phyloP scores from a whole-genome alignment of 2,113 vertebrate genomes.

The Turdus rufiventris region DNA sequence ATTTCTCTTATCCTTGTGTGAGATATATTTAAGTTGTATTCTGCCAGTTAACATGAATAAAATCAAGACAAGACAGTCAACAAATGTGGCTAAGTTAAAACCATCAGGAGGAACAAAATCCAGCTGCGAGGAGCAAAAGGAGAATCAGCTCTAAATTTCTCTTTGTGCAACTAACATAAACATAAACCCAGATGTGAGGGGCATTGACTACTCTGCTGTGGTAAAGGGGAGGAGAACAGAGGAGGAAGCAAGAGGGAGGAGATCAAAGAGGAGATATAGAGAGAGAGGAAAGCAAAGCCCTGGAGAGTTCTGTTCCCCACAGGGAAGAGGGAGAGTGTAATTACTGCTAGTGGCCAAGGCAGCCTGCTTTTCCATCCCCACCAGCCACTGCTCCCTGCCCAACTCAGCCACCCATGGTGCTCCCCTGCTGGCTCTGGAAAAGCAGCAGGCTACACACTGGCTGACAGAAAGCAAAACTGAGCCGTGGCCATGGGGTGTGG shows the following conservation, averaged over 20 bases:
- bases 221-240: neutral
- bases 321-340: neutral
- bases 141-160: neutral
- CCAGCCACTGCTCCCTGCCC: neutral
- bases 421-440: neutral
- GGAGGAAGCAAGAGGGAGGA: neutral
- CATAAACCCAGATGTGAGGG: neutral
- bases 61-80: neutral
- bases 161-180: neutral
- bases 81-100: neutral
- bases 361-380: neutral
- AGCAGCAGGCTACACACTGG: neutral
- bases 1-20: neutral
- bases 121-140: neutral
- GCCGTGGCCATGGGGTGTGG: neutral
- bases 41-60: neutral
- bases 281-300: neutral
- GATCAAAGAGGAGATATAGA: neutral
- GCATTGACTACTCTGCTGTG: neutral
- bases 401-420: too few relatives aligned
- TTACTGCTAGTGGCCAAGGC: neutral
- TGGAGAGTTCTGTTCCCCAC: neutral
- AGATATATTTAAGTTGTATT: neutral
- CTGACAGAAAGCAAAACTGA: neutral
- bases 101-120: neutral